Evolutionary conservation across 1,140 invertebrate genomes (phyloP), one percentile per base, ranked within the genome.

Genomic region (Campoletis sonorensis): DNA sequence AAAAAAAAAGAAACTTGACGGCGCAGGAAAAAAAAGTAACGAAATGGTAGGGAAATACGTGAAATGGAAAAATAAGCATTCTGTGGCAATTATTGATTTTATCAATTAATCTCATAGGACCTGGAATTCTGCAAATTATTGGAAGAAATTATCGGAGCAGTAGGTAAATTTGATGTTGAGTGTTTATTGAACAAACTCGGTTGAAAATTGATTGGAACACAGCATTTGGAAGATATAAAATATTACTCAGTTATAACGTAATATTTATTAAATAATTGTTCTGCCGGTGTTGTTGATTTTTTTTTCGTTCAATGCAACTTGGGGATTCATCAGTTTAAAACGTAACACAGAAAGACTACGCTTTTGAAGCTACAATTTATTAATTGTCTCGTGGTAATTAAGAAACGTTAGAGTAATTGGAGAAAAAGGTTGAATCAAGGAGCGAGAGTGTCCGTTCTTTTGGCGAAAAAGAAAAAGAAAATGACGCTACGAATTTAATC

Each of bases 401-500:
- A 75, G 27, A 75, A 18, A 75, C 4, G 0, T 30, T 45, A 49
- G 45, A 30, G 21, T 26, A 54, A n/a, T 54, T 75, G 49, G 21
- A 54, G n/a, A 27, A 77, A 77, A 77, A 61, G 11, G 64, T 68
- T 10, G 23, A 64, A 26, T 13, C 3, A 21, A 26, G n/a, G 27
- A 27, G 64, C 64, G n/a, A 61, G 49, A n/a, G n/a, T 16, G 11
- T 33, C 26, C 27, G 26, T 37, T 40, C 61, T 64, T 23, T 64
- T 8, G 61, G 27, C 16, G 51, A 27, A 61, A 37, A 21, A 18
- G 30, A 77, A 8, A 11, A 80, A 73, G 80, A 81, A 85, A 83
- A 85, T 85, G 83, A 81, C 83, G 82, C 80, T 54, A 79, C 83
- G 82, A 85, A 87, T 86, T 87, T 85, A 88, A 85, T 87, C 85